Evolutionary conservation across 1,140 invertebrate species (phyloP), one percentile per base, ranked within the genome.

Genomic region (Lineus longissimus): DNA sequence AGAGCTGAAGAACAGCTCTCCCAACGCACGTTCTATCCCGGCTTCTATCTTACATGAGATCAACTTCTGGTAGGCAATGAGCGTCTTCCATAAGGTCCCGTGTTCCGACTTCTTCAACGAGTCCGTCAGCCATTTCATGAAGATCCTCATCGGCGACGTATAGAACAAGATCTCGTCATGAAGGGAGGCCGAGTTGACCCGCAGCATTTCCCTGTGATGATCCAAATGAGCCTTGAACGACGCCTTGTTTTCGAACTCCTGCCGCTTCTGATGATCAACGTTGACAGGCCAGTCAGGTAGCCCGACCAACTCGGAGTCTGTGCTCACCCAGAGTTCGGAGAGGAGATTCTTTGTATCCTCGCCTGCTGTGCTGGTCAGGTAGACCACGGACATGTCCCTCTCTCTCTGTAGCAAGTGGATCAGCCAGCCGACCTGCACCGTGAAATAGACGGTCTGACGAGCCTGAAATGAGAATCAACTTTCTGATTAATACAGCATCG

Each of bases 1-100:
- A 4, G 58, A 57, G 6, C 67, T 64, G 51, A 67, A 76, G 60
- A 69, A 74, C 30, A 73, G 63, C 1, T 68, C 64, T 1, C 74
- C 74, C 4, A 74, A 60, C 1, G 74, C 71, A 1, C 74, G 41
- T 51, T 76, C 74, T 15, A 74, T 68, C n/a, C 74, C 74, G 19
- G 70, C 55, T 17, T 71, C 66, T 43, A 74, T 71, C 61, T 74
- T 76, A 0, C 62, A 66, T 19, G 67, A 68, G 11, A 73, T 65
- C 9, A 74, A 64, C 60, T 76, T 73, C 64, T 73, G 71, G 45
- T 73, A 73, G 13, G 72, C 72, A 6, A 76, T 72, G 9, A 76
- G 62, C 6, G 69, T 67, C 56, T 72, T 73, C 74, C 74, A 76
- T 17, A 74, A 61, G 11, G 69, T 64, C 1, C 70, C 70, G 54